Conservation (phyloP, 1,140 invertebrate genomes). For the Cydia splendana region DNA sequence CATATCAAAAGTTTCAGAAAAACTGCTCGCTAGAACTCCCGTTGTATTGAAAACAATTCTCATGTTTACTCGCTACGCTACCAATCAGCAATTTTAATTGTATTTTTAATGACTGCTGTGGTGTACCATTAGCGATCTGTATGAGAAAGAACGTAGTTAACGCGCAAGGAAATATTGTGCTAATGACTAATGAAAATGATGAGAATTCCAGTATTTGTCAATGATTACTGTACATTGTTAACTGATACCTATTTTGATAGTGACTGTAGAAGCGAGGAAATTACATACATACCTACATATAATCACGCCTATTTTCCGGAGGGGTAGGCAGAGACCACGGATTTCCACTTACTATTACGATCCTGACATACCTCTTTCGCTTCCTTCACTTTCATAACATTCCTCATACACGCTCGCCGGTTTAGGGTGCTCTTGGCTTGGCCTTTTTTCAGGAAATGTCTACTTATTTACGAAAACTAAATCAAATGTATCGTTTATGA, state of each 20-base stretch:
- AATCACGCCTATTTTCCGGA: too few relatives aligned
- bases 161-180: constrained; percentile 2
- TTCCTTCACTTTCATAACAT: too few relatives aligned
- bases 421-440: too few relatives aligned
- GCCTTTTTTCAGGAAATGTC: too few relatives aligned
- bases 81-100: constrained; percentile 29
- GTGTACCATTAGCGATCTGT: constrained; percentile 19
- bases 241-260: not conserved
- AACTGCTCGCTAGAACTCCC: not conserved
- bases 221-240: not conserved
- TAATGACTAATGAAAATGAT: not conserved
- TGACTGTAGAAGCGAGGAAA: too few relatives aligned
- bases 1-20: constrained; percentile 12
- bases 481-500: too few relatives aligned
- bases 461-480: too few relatives aligned
- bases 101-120: constrained; percentile 23
- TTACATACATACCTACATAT: too few relatives aligned
- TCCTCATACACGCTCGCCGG: too few relatives aligned
- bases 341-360: too few relatives aligned
- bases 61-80: constrained; percentile 9
- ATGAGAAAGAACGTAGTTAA: constrained; percentile 22
- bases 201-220: not conserved
- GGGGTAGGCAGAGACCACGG: too few relatives aligned
- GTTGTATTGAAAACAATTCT: constrained; percentile 17
- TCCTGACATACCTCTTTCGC: too few relatives aligned